phyloP scores from a whole-genome alignment of 2,113 vertebrate genomes.

The Micromys minutus region DNA sequence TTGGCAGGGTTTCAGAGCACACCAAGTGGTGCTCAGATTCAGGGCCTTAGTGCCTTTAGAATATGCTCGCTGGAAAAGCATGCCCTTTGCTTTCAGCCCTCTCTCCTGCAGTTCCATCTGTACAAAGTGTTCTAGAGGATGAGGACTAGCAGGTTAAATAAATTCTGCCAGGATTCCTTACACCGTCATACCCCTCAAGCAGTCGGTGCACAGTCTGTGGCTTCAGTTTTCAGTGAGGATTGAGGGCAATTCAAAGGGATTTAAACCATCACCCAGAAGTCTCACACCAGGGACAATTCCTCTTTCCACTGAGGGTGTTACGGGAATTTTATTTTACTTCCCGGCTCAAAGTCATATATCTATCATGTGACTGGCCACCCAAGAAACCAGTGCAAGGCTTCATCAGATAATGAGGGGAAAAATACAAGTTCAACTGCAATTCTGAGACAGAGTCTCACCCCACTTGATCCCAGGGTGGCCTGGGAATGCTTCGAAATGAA shows the following conservation, averaged over 20 bases:
- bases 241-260: constrained; percentile 72
- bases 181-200: constrained; percentile 55
- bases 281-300: constrained; percentile 71
- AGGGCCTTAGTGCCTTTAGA: neutral
- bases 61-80: neutral
- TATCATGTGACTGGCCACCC: constrained; percentile 68
- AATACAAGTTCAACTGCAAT: neutral
- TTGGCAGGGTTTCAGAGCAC: neutral
- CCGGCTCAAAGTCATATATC: constrained; percentile 61
- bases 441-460: constrained; percentile 29
- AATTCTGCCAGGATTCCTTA: neutral
- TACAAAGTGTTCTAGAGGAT: constrained; percentile 10
- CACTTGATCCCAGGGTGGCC: neutral
- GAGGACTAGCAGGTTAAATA: neutral
- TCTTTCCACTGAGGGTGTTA: constrained; percentile 33
- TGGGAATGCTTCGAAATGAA: neutral
- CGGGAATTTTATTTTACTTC: constrained; percentile 79
- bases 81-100: neutral
- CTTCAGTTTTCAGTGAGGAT: constrained; percentile 62
- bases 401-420: constrained; percentile 30
- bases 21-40: neutral
- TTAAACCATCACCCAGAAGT: constrained; percentile 71
- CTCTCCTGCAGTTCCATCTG: neutral
- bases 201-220: neutral
- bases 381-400: constrained; percentile 58